Conservation (phyloP, 2,888 invertebrate genomes). For the Apamea monoglypha region DNA sequence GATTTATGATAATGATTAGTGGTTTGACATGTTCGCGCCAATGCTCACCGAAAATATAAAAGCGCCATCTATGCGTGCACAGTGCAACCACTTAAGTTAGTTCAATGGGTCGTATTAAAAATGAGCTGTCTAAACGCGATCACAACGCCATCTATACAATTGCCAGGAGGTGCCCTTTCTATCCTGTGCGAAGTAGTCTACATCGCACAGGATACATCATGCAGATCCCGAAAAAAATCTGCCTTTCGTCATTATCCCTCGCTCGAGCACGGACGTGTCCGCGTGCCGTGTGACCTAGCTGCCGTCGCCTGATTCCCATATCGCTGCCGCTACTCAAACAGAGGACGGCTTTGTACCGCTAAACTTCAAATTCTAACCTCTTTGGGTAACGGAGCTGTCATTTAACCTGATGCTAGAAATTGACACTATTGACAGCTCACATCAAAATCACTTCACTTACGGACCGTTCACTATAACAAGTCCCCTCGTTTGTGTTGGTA, state of each 20-base stretch:
- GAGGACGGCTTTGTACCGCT: neutral
- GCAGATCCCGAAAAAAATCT: neutral
- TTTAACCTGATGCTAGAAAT: no score
- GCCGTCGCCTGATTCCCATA: neutral
- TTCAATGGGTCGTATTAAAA: neutral
- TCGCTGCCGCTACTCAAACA: neutral
- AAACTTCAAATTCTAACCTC: neutral
- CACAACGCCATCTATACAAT: neutral
- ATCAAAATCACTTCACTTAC: no score
- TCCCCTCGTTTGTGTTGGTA: no score
- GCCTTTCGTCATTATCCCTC: neutral
- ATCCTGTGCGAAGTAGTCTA: neutral
- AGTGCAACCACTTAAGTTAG: neutral
- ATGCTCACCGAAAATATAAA: neutral
- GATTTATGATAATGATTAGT: neutral
- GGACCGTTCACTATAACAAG: no score
- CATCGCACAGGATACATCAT: neutral
- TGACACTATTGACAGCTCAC: no score
- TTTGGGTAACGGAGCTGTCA: neutral
- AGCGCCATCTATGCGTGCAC: constrained; percentile 1
- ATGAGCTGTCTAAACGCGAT: neutral
- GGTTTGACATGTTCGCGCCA: neutral
- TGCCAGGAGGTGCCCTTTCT: neutral
- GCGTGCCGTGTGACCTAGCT: neutral
- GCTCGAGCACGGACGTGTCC: neutral